These are phyloP conservation scores for Stictocephala bisonia DNA, from an alignment of 2,888 invertebrate genomes.

Conservation along the genomic window DNA sequence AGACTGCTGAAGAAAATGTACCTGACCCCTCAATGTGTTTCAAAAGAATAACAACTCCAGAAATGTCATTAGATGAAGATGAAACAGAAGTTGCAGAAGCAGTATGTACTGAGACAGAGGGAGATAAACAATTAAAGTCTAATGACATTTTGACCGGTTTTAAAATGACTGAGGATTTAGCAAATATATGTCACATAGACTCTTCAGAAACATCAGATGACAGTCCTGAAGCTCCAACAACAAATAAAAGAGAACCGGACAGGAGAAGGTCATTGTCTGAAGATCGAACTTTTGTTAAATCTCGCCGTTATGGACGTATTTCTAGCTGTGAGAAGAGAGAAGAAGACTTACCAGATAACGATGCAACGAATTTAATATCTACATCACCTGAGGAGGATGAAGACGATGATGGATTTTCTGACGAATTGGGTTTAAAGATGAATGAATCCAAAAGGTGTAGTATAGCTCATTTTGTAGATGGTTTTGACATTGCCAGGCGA, in stretches of 20 bases:
- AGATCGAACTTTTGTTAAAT: slow-evolving; percentile 37
- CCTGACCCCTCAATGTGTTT: slow-evolving; percentile 35
- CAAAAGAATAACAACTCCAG: slow-evolving; percentile 41
- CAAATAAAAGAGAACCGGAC: slow-evolving; percentile 34
- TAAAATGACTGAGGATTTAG: slow-evolving; percentile 58
- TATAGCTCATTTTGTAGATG: slow-evolving; percentile 84
- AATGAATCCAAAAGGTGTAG: slow-evolving; percentile 68
- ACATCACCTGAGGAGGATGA: slow-evolving; percentile 60
- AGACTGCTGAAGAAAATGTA: slow-evolving; percentile 16
- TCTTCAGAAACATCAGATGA: slow-evolving; percentile 82
- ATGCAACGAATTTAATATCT: slow-evolving; percentile 60
- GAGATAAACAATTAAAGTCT: slow-evolving; percentile 26
- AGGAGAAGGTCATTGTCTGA: slow-evolving; percentile 41
- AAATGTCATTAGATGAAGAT: slow-evolving; percentile 36
- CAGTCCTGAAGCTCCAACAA: slow-evolving; percentile 57
- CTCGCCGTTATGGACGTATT: slow-evolving; percentile 1
- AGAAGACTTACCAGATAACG: slow-evolving; percentile 54
- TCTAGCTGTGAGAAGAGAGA: slow-evolving; percentile 19
- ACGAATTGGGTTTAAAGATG: slow-evolving; percentile 54
- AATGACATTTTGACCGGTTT: slow-evolving; percentile 46
- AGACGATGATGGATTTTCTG: slow-evolving; percentile 57
- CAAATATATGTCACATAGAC: slow-evolving; percentile 79
- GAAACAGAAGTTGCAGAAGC: slow-evolving; percentile 25
- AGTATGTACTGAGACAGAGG: slow-evolving; percentile 1
- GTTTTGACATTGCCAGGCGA: slow-evolving; percentile 80